Evolutionary conservation across 2,888 invertebrate species (phyloP).

Genomic region (Sphaerophoria rueppellii): DNA sequence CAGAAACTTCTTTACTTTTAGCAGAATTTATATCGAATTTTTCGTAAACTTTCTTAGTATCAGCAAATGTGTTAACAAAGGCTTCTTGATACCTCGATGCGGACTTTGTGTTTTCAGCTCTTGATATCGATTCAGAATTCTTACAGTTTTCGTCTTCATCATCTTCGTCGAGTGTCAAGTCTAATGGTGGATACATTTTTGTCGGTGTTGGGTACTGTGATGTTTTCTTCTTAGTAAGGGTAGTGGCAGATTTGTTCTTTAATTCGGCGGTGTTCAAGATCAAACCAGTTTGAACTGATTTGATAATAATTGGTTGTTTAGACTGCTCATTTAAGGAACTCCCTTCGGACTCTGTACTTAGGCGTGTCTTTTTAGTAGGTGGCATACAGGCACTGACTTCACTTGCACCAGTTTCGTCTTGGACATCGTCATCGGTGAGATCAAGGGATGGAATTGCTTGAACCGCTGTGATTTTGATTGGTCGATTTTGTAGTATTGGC

Average conservation of each 20-base stretch:
- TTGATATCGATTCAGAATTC: background rate
- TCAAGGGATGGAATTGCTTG: background rate
- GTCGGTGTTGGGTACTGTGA: background rate
- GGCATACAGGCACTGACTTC: too few relatives aligned
- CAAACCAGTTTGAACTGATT: too few relatives aligned
- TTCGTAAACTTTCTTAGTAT: slow-evolving; percentile 1
- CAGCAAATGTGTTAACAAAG: background rate
- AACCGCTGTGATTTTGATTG: background rate
- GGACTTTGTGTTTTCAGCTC: accelerated
- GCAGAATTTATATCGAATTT: background rate
- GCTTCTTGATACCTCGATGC: background rate
- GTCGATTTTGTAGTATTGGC: slow-evolving; percentile 16
- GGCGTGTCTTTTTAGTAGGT: background rate
- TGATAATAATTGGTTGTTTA: too few relatives aligned
- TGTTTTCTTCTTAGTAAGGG: background rate
- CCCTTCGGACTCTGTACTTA: background rate
- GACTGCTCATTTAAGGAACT: too few relatives aligned
- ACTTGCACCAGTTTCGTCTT: background rate
- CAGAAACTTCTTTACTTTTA: background rate
- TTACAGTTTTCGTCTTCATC: slow-evolving; percentile 4
- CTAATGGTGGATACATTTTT: slow-evolving; percentile 10
- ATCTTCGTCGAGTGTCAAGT: slow-evolving; percentile 13
- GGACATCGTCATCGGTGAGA: background rate
- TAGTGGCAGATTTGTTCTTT: too few relatives aligned
- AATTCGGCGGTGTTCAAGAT: too few relatives aligned